Conservation (phyloP, 2,113 vertebrate genomes). For the Rhinopomastus cyanomelas region DNA sequence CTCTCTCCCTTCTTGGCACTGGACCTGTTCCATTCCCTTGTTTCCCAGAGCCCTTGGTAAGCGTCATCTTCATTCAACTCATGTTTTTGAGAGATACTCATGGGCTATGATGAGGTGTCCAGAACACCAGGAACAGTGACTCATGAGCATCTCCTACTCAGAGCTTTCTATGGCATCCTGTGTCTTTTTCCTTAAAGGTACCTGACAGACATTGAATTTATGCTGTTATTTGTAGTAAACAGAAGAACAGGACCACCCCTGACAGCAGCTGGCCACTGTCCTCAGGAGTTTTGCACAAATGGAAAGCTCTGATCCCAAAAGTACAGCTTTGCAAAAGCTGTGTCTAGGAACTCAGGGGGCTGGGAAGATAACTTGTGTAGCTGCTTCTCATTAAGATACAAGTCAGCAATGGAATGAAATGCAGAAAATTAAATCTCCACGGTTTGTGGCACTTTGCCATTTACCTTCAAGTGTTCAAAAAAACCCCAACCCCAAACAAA, state of each 20-base stretch:
- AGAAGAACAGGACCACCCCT: slow-evolving; percentile 10
- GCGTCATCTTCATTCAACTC: background rate
- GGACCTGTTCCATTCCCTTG: background rate
- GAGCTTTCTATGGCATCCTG: accelerated
- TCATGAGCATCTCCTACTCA: background rate
- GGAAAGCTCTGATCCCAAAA: background rate
- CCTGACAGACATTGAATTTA: slow-evolving; percentile 8
- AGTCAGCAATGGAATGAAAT: background rate
- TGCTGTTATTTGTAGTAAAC: background rate
- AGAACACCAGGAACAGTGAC: background rate
- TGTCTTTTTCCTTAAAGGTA: background rate
- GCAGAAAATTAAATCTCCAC: slow-evolving; percentile 53
- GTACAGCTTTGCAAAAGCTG: background rate
- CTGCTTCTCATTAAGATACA: slow-evolving; percentile 49
- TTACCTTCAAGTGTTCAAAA: background rate
- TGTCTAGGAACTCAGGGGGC: background rate
- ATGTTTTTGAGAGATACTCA: background rate
- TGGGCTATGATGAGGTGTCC: background rate
- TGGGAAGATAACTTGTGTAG: background rate
- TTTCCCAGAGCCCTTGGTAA: background rate
- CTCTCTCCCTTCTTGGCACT: background rate
- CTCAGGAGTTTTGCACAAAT: background rate
- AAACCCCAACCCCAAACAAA: background rate
- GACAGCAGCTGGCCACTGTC: background rate
- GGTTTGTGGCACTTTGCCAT: slow-evolving; percentile 14